Evolutionary conservation across 2,888 invertebrate species (phyloP), one percentile per base, ranked within the genome.

Genomic region (Oasisia sp.): DNA sequence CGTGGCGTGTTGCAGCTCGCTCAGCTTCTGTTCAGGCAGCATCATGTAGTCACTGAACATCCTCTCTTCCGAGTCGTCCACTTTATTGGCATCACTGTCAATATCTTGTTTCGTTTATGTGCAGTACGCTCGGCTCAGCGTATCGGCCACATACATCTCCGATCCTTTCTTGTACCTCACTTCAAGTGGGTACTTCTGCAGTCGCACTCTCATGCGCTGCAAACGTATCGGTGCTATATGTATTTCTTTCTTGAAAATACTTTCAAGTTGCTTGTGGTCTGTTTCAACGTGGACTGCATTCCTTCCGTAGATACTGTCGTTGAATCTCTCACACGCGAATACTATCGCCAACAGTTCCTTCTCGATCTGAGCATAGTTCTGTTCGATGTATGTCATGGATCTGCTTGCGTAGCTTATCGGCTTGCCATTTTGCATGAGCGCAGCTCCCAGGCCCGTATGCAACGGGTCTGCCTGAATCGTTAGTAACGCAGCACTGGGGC

Each of bases 331-430:
- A 32, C 89, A 89, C 11, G 89, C 92, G 89, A 92, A 92, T 4
- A 89, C 89, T 19, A 92, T 74, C 19, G 92, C 92, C 89, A 92
- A 32, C 32, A 74, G 89, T 89, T 74, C 92, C n/a, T 92, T 92
- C 44, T 92, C 92, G 27, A 92, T 92, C n/a, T 32, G 92, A 27
- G 92, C 74, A 14, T 92, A 89, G 14, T 89, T 89, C 32, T 44
- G 89, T 44, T 92, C 92, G 8, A 89, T 89, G n/a, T 74, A 5
- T 9, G 32, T 32, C 38, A 74, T 19, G 19, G 11, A 1, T 38
- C 38, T 32, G 38, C 89, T 89, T 27, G 89, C 92, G 89, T 32
- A 92, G 0, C 32, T 12, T 38, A 92, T 44, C 19, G 92, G 92
- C 38, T 44, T 11, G 19, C 92, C 92, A 14, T 74, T 14, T 32